Base-by-base conservation (phyloP, 30 jellyfish, hydroid and myxozoan species). In the Sanderia malayensis region DNA sequence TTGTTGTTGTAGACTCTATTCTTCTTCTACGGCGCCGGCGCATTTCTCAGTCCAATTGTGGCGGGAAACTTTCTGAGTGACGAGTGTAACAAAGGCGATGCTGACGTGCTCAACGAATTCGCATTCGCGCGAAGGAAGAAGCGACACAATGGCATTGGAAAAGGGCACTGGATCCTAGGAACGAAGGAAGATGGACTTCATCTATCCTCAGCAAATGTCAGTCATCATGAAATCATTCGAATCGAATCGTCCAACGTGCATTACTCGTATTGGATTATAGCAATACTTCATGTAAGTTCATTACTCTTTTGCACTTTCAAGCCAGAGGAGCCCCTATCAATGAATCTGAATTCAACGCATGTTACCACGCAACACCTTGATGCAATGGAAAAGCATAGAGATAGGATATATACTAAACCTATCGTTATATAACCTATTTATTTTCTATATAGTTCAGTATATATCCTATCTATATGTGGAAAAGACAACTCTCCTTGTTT, bases 11-110 rank as follows among this genome's bases (percentile, higher is more conserved):
- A 93, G 92, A 93, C 99, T 17, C 80, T 93, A 26, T 93, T 93
- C 68, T 93, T 93, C 72, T 93, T 93, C 80, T 93, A 93, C 61
- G 99, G 99, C 24, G 94, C 93, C 28, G 99, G 99, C 30, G 99
- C 99, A 4, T 93, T 93, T 44, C 86, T 93, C 63, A 93, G 99
- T 80, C 99, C 99, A 9, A 91, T 93, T 21, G 82, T 93, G 30
- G 99, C 99, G 21, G 99, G 99, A 0, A 80, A 81, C 34, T 93
- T 93, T 58, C 83, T 93, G 52, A 93, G 90, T 71, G 96, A 86
- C 67, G 96, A 93, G 58, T 93, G 99, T 84, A 93, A 93, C 61
- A 86, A 79, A 49, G 99, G 96, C 0, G 94, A 84, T 23, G 53
- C 76, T 1, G 94, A 80, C 15, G 90, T 82, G 4, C 44, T 93